Conservation (phyloP, 2,888 invertebrate species). For the Leucophenga maculata region DNA sequence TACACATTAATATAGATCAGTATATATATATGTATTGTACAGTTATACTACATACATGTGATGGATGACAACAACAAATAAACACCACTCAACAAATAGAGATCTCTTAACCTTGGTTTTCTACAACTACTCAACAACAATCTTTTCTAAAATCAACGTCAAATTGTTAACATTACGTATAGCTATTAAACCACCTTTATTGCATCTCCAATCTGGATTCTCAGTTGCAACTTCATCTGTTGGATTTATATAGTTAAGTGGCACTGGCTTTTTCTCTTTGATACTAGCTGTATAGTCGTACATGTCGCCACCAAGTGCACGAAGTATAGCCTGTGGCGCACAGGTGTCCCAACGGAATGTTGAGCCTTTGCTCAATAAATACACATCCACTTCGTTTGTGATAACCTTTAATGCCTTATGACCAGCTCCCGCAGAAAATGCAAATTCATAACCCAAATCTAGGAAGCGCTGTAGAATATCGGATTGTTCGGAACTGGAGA, state of each 20-base stretch:
- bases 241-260: slow-evolving; percentile 58
- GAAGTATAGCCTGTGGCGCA: slow-evolving; percentile 88
- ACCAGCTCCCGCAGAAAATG: slow-evolving; percentile 87
- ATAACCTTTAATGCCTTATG: slow-evolving; percentile 90
- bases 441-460: slow-evolving; percentile 74
- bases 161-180: slow-evolving; percentile 67
- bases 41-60: background rate
- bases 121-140: background rate
- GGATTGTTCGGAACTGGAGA: slow-evolving; percentile 76
- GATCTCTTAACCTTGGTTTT: background rate
- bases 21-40: too few relatives aligned
- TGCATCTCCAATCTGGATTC: slow-evolving; percentile 53
- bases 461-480: slow-evolving; percentile 71
- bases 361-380: slow-evolving; percentile 84
- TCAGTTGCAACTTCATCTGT: slow-evolving; percentile 31
- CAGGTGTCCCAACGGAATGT: slow-evolving; percentile 95
- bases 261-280: slow-evolving; percentile 59
- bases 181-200: slow-evolving; percentile 75
- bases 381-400: slow-evolving; percentile 80
- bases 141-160: slow-evolving; percentile 3
- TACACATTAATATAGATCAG: background rate
- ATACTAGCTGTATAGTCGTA: slow-evolving; percentile 66
- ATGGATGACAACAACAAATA: background rate
- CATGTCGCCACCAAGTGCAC: slow-evolving; percentile 84
- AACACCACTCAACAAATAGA: background rate